These are phyloP conservation scores for Phrynocephalus versicolor DNA, from an alignment of 2,113 vertebrate species.

Conservation along the genomic window DNA sequence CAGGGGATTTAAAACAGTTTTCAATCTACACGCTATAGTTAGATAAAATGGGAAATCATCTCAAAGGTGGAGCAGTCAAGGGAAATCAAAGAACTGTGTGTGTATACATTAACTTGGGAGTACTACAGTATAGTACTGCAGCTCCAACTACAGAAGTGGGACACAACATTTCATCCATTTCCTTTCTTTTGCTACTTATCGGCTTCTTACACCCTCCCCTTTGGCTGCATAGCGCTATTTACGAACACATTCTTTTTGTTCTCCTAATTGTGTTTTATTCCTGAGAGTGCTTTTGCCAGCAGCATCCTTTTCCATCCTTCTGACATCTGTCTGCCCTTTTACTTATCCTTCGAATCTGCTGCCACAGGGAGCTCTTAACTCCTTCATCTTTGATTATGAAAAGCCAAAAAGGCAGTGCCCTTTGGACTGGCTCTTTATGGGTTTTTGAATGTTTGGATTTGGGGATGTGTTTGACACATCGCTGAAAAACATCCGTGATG, in stretches of 20 bases:
- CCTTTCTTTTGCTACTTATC: neutral
- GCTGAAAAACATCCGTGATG: neutral
- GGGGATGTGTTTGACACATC: neutral
- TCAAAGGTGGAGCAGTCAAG: neutral
- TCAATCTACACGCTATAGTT: no score
- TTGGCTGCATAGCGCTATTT: neutral
- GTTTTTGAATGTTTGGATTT: constrained; percentile 10
- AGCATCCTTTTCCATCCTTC: neutral
- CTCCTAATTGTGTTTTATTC: neutral
- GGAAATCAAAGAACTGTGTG: neutral
- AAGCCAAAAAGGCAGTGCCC: neutral
- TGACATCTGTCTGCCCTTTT: constrained; percentile 24
- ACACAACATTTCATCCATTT: neutral
- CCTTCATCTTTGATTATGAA: constrained; percentile 7
- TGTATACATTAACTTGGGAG: neutral
- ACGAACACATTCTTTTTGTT: neutral
- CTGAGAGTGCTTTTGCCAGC: neutral
- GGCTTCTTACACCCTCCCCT: neutral
- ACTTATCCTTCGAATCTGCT: constrained; percentile 1
- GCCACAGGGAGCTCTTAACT: neutral
- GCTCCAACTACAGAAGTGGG: neutral
- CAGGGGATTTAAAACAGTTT: no score
- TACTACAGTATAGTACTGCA: neutral
- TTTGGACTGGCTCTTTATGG: neutral
- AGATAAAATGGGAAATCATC: neutral